Conservation (phyloP, 2,888 invertebrate genomes). For the Celastrina argiolus region DNA sequence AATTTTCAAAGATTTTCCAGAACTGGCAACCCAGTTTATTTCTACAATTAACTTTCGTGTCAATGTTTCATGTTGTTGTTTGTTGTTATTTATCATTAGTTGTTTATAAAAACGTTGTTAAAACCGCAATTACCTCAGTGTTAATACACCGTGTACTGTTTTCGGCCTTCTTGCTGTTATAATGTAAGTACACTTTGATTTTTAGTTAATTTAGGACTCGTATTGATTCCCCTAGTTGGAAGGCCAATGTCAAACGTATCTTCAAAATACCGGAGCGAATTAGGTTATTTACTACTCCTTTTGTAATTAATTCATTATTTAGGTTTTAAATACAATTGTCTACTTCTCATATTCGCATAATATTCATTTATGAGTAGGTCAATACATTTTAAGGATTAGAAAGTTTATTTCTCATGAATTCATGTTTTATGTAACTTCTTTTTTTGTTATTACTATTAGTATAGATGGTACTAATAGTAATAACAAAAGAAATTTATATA, state of each 20-base stretch:
- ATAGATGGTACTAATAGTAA: too few relatives aligned
- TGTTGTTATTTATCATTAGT: slow-evolving; percentile 20
- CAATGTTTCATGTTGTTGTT: slow-evolving; percentile 21
- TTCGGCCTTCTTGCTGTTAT: slow-evolving; percentile 42
- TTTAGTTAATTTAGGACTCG: slow-evolving; percentile 42
- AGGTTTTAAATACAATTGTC: too few relatives aligned
- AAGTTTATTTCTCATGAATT: too few relatives aligned
- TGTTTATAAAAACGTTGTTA: slow-evolving; percentile 21
- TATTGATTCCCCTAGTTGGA: slow-evolving; percentile 61
- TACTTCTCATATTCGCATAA: too few relatives aligned
- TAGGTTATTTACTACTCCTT: slow-evolving; percentile 17
- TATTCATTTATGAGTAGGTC: too few relatives aligned
- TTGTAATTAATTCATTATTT: too few relatives aligned
- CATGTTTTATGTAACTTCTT: too few relatives aligned
- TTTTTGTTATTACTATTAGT: too few relatives aligned
- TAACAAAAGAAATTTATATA: too few relatives aligned
- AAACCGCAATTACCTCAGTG: slow-evolving; percentile 40
- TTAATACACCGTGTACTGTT: slow-evolving; percentile 43
- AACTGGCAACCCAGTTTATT: neutral
- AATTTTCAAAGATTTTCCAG: neutral
- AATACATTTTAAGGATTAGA: too few relatives aligned
- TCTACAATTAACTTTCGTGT: neutral
- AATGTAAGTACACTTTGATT: slow-evolving; percentile 51
- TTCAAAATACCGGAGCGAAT: slow-evolving; percentile 29
- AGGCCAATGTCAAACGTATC: slow-evolving; percentile 67